Evolutionary conservation across 2,888 invertebrate species (phyloP).

Genomic region (Aplocera efformata): DNA sequence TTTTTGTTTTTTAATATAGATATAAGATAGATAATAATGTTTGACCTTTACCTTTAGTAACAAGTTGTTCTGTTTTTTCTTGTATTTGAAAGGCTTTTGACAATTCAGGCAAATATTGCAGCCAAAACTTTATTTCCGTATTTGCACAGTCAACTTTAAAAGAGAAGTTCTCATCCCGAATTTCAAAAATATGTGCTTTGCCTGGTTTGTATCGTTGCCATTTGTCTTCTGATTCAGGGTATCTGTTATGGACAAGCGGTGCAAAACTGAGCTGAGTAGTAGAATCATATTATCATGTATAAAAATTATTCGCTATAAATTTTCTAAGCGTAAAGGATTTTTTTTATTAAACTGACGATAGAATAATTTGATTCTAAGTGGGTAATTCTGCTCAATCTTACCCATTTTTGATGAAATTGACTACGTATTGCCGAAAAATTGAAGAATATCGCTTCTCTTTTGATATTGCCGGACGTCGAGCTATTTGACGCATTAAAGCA

Average conservation of each 20-base stretch:
- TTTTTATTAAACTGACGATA: too few species aligned
- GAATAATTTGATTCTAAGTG: too few species aligned
- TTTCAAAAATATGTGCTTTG: conserved; percentile 72
- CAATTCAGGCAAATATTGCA: conserved; percentile 66
- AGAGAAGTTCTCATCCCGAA: conserved; percentile 39
- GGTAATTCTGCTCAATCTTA: conserved; percentile 39
- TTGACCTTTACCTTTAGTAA: conserved; percentile 46
- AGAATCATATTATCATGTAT: too few species aligned
- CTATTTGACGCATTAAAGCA: conserved; percentile 83
- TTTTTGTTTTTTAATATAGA: too few species aligned
- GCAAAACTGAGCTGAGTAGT: too few species aligned
- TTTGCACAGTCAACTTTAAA: conserved; percentile 31
- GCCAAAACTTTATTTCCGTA: conserved; percentile 62
- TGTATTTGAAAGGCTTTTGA: conserved; percentile 37
- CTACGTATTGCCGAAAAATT: conserved; percentile 50
- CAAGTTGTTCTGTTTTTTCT: conserved; percentile 54
- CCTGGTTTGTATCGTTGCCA: conserved; percentile 82
- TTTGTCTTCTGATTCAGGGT: conserved; percentile 77
- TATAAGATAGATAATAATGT: too few species aligned
- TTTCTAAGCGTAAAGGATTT: too few species aligned
- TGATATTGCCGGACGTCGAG: conserved; percentile 80
- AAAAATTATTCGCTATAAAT: too few species aligned
- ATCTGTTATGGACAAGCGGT: conserved; percentile 50
- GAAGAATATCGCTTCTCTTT: conserved; percentile 79
- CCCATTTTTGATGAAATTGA: conserved; percentile 76